A percentile compares a stretch with the other conserved stretches of the same genome.
phyloP scores from a whole-genome alignment of 2,797 vertebrate species.

The Paramormyrops hopkinsi region DNA sequence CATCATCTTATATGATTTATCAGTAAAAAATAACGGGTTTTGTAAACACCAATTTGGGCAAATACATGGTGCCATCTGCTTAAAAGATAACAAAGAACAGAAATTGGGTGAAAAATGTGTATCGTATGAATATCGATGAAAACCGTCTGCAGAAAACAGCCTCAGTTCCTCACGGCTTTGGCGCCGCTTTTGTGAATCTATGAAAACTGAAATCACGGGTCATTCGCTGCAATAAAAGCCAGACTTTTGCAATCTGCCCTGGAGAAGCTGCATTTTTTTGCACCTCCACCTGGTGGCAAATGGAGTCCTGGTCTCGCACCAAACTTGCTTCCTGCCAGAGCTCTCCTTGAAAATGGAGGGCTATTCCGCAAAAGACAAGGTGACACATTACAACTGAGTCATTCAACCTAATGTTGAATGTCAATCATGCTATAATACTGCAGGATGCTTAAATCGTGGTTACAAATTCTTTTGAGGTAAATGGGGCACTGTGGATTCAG shows the following conservation, averaged over 20 bases:
- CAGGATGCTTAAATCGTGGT: background rate
- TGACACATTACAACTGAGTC: background rate
- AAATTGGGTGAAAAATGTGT: background rate
- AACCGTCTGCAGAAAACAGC: background rate
- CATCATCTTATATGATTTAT: background rate
- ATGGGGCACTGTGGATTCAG: background rate
- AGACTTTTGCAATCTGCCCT: background rate
- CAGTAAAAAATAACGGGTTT: background rate
- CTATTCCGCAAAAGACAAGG: background rate
- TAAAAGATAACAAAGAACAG: background rate
- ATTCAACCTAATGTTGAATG: background rate
- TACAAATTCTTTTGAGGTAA: background rate
- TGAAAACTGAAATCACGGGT: background rate
- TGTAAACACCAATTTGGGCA: background rate
- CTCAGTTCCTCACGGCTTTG: background rate
- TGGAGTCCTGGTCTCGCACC: background rate
- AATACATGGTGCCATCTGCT: background rate
- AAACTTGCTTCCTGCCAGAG: background rate
- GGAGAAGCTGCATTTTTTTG: background rate
- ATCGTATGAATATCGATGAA: background rate
- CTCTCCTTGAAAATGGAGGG: background rate
- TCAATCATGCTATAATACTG: background rate
- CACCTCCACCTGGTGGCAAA: background rate
- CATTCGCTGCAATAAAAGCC: background rate
- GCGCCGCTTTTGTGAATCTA: background rate